Conservation (phyloP, 1,140 invertebrate genomes). For the Temnothorax curvispinosus region DNA sequence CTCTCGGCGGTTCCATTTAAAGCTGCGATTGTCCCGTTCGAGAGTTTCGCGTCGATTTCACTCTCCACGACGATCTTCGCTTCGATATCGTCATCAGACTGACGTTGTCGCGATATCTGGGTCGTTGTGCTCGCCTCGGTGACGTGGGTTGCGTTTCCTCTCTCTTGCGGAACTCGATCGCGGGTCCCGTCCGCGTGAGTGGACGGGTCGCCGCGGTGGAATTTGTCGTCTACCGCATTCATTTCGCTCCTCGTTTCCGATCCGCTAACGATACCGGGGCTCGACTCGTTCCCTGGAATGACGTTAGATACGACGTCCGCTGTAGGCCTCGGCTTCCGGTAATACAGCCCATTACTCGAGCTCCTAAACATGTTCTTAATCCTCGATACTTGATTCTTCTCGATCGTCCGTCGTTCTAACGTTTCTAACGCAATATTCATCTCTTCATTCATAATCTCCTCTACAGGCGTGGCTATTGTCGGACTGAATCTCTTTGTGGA, state of each 20-base stretch:
- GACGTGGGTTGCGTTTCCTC: slow-evolving; percentile 64
- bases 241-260: slow-evolving; percentile 51
- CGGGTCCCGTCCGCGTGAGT: slow-evolving; percentile 65
- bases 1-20: not conserved
- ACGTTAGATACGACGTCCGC: slow-evolving; percentile 80
- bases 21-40: not conserved
- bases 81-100: slow-evolving; percentile 8
- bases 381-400: slow-evolving; percentile 78
- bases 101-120: slow-evolving; percentile 68
- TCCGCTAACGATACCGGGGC: not conserved
- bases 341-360: slow-evolving; percentile 73
- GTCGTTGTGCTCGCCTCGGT: slow-evolving; percentile 61
- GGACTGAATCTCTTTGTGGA: slow-evolving; percentile 76
- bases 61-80: slow-evolving; percentile 16
- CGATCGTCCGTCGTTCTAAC: slow-evolving; percentile 75
- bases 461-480: slow-evolving; percentile 64
- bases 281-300: slow-evolving; percentile 71
- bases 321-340: slow-evolving; percentile 73
- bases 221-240: slow-evolving; percentile 47
- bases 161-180: slow-evolving; percentile 48
- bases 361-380: slow-evolving; percentile 76
- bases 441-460: slow-evolving; percentile 80
- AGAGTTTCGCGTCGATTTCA: slow-evolving; percentile 19
- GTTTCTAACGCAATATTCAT: slow-evolving; percentile 78
- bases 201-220: slow-evolving; percentile 64